phyloP scores from a whole-genome alignment of 2,113 vertebrate genomes.

The Anolis carolinensis region DNA sequence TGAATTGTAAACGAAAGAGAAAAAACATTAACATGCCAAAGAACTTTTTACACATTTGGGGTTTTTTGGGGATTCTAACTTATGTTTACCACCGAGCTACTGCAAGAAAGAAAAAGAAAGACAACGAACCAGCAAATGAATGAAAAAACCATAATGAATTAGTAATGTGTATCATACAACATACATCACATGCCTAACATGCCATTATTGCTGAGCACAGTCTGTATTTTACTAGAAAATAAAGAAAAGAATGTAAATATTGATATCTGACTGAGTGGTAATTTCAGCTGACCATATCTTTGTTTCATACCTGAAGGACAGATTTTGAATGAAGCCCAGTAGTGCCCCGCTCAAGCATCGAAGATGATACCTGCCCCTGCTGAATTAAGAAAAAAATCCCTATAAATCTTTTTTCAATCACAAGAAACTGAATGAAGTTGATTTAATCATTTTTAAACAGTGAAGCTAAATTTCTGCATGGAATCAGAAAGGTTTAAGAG shows the following conservation, averaged over 20 bases:
- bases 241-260: neutral
- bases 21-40: neutral
- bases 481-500: neutral
- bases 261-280: slow-evolving; percentile 4
- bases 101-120: neutral
- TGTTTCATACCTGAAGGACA: slow-evolving; percentile 71
- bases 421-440: neutral
- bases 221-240: neutral
- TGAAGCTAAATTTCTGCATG: neutral
- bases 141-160: neutral
- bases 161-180: neutral
- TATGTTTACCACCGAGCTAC: neutral
- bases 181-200: neutral
- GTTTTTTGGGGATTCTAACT: neutral
- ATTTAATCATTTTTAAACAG: neutral
- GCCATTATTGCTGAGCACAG: neutral
- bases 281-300: neutral
- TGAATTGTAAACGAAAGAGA: neutral
- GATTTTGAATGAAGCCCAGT: slow-evolving; percentile 75
- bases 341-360: slow-evolving; percentile 66
- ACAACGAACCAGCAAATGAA: no score
- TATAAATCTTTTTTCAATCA: neutral
- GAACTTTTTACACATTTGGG: neutral
- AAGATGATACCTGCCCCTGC: slow-evolving; percentile 75
- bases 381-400: slow-evolving; percentile 25